These are phyloP conservation scores for Drosophila anomalipes DNA, from an alignment of 2,888 invertebrate species.

Conservation along the genomic window DNA sequence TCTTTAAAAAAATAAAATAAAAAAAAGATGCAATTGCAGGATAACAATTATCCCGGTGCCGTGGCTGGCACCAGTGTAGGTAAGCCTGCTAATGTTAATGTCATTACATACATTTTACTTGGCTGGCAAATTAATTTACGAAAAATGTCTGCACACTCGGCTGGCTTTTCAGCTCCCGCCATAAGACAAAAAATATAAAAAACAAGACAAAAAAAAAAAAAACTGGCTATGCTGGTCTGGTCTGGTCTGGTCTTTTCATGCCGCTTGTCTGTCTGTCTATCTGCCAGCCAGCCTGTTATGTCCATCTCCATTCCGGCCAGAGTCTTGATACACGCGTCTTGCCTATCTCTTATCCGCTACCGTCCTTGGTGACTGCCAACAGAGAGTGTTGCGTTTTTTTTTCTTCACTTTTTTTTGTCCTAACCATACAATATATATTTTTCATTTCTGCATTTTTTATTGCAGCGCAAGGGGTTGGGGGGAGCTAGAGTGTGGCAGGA, in stretches of 20 bases:
- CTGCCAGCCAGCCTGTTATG: constrained; percentile 54
- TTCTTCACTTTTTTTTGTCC: constrained; percentile 33
- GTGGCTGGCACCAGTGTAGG: constrained; percentile 7
- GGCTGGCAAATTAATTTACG: constrained; percentile 21
- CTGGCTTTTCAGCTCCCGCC: constrained; percentile 25
- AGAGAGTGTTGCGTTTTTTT: constrained; percentile 23
- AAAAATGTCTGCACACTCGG: constrained; percentile 18
- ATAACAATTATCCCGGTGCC: not conserved
- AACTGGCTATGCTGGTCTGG: constrained; percentile 80
- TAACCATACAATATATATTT: constrained; percentile 57
- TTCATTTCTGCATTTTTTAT: constrained; percentile 57
- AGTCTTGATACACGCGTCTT: constrained; percentile 23
- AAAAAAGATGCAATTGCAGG: constrained; percentile 17
- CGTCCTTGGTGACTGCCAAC: constrained; percentile 37
- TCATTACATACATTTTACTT: constrained; percentile 26
- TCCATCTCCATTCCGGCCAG: constrained; percentile 35
- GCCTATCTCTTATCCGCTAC: constrained; percentile 30
- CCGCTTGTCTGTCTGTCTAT: constrained; percentile 67
- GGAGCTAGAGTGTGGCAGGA: constrained; percentile 26
- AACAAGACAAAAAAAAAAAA: constrained; percentile 40
- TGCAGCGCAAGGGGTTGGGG: constrained; percentile 27
- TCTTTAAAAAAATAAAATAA: not conserved
- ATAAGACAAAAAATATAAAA: constrained; percentile 35
- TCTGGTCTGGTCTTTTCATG: constrained; percentile 74
- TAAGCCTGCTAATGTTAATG: constrained; percentile 32